Base-by-base conservation (phyloP, 2,888 invertebrate genomes). In the Drosophila planitibia region DNA sequence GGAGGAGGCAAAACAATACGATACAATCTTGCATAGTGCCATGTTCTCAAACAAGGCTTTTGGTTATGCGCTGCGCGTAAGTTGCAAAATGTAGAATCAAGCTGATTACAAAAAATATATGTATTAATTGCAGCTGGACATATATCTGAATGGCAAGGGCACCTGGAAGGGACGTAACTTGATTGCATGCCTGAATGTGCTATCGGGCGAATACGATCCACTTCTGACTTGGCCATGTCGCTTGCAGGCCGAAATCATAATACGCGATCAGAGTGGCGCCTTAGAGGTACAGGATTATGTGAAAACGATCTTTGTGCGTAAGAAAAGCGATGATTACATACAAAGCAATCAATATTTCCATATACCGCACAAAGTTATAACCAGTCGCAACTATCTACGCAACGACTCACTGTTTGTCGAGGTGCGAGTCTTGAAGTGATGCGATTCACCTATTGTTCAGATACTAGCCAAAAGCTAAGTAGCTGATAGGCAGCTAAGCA, bases 161-260 rank as follows among this genome's bases (percentile, higher is more conserved):
- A 96, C 96, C 74, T 97, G 97, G 97, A 96, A 95, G 87, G 96
- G 96, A 0, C 94, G 97, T 0, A 96, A 97, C 90, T 92, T 96
- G 58, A 95, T 96, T 51, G 95, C 96, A 12, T 96, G 96, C 0
- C 94, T 97, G 51, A 95, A 96, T 54, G 95, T 96, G 1, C 94
- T 96, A 37, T 94, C 95, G 4, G 96, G 97, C 0, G 95, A 96
- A 39, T 96, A 96, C 93, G 97, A 97, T 93, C 94, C 96, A 1
- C 91, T 97, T 58, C 93, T 97, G 66, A 94, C 94, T 76, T 97
- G 97, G 97, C 97, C 97, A 0, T 96, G 96, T 86, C 95, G 95
- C 74, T 93, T 97, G 9, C 94, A 94, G 80, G 94, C 96, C 57
- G 95, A 95, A 75, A 94, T 97, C 16, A 94, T 95, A 12, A 93